Base-by-base conservation (phyloP, 1,140 invertebrate genomes). In the Drosophila busckii region DNA sequence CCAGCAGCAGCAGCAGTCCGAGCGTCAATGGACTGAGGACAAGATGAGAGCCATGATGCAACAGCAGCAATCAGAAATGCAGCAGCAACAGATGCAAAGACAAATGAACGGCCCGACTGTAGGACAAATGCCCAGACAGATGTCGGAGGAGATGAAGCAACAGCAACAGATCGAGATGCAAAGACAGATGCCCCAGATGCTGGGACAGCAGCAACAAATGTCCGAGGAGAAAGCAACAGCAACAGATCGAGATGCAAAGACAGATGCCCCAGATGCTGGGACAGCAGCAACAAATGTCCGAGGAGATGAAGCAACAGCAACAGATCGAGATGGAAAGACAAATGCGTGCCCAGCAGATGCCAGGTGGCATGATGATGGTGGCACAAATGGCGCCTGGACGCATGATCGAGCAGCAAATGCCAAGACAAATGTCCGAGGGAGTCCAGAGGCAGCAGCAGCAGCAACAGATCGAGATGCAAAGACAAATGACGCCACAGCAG, bases 401-500 rank as follows among this genome's bases (percentile, higher is more conserved):
- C n/a, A n/a, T n/a, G n/a, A n/a, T n/a, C n/a, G 16, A 40, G 26
- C 37, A 31, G 10, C 41, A 41, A 22, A n/a, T 6, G 12, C 32
- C 32, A 55, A 10, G 46, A 5, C 45, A 60, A 22, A 45, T 40
- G 46, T 8, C 13, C 7, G 40, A 42, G 25, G 42, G n/a, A n/a
- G n/a, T n/a, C n/a, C 31, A 1, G 28, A 45, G 28, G 16, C 17
- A 1, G 37, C n/a, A 19, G n/a, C 10, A 20, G 0, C 23, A 37
- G n/a, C 38, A 50, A 8, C 25, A 31, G 10, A 53, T 13, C 2
- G 16, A 19, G 12, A n/a, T n/a, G n/a, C n/a, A n/a, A n/a, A n/a
- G n/a, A n/a, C n/a, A n/a, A n/a, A n/a, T n/a, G n/a, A n/a, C 32
- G 34, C 15, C 35, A 31, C 29, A 55, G 26, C 64, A 53, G 8